phyloP scores from a whole-genome alignment of 2,797 vertebrate genomes.

The Merluccius polli region DNA sequence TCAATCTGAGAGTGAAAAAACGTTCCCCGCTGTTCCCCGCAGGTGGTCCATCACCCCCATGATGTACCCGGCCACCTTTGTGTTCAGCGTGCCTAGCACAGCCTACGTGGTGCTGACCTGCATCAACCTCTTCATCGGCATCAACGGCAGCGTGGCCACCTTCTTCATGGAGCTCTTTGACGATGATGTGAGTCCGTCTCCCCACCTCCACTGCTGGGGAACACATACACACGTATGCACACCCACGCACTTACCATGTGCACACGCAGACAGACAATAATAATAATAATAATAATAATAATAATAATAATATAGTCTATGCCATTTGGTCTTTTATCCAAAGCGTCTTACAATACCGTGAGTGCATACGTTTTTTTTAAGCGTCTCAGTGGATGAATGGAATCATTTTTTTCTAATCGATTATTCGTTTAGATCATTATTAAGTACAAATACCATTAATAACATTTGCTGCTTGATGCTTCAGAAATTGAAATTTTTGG shows the following conservation, averaged over 20 bases:
- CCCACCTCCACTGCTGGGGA: not conserved
- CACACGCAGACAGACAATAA: not conserved
- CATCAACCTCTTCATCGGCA: constrained; percentile 95
- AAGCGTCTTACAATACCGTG: too few relatives aligned
- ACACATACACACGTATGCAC: not conserved
- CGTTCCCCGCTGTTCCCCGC: not conserved
- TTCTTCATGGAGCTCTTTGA: constrained; percentile 94
- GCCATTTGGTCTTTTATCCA: too few relatives aligned
- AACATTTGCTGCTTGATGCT: too few relatives aligned
- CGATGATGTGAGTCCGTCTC: constrained; percentile 74
- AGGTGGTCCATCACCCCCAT: constrained; percentile 96
- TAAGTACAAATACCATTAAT: too few relatives aligned
- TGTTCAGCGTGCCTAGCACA: constrained; percentile 96
- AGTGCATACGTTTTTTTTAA: too few relatives aligned
- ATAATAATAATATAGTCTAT: too few relatives aligned
- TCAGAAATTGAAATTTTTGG: too few relatives aligned
- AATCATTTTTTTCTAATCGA: too few relatives aligned
- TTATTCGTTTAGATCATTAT: too few relatives aligned
- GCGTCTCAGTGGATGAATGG: too few relatives aligned
- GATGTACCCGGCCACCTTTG: constrained; percentile 96
- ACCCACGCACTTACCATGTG: not conserved
- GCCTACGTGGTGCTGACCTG: constrained; percentile 95
- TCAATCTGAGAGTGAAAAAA: too few relatives aligned
- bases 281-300: too few relatives aligned
- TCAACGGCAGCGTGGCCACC: constrained; percentile 94